Conservation (phyloP, 2,797 vertebrate species). For the Anabas testudineus region DNA sequence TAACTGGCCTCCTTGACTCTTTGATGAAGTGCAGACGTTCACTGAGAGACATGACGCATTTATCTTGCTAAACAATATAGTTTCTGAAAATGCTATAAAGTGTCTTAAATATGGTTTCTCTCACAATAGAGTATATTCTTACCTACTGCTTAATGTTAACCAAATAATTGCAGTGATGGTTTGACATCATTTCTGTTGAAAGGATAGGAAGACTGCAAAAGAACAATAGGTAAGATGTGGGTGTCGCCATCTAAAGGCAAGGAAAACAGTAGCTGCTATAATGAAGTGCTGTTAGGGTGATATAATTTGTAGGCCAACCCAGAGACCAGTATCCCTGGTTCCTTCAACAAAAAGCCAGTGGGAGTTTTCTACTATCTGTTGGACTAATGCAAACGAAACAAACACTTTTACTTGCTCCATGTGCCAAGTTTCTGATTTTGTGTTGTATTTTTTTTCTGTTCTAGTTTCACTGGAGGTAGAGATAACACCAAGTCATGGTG, state of each 20-base stretch:
- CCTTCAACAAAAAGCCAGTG: too few relatives aligned
- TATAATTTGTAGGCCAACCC: too few relatives aligned
- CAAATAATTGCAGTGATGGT: slow-evolving; percentile 36
- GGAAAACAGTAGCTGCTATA: too few relatives aligned
- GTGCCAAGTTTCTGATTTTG: slow-evolving; percentile 6
- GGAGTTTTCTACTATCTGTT: too few relatives aligned
- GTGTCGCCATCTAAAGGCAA: background rate
- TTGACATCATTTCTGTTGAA: slow-evolving; percentile 52
- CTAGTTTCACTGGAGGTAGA: slow-evolving; percentile 94
- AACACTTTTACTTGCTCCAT: too few relatives aligned
- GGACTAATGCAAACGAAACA: too few relatives aligned
- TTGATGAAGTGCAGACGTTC: slow-evolving; percentile 39
- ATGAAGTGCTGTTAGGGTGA: too few relatives aligned
- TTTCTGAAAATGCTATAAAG: slow-evolving; percentile 32
- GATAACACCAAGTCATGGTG: slow-evolving; percentile 94
- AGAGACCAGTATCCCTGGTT: too few relatives aligned
- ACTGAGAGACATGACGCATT: slow-evolving; percentile 24
- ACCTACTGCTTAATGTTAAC: slow-evolving; percentile 35
- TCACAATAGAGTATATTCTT: slow-evolving; percentile 14
- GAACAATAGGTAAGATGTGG: slow-evolving; percentile 20
- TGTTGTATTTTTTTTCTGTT: slow-evolving; percentile 36
- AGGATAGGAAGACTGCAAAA: slow-evolving; percentile 32
- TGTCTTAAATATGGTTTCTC: slow-evolving; percentile 30
- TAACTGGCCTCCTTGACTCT: slow-evolving; percentile 39
- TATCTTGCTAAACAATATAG: slow-evolving; percentile 25